Conservation (phyloP, 92 coral and sea anemone species). For the Siderastrea radians region DNA sequence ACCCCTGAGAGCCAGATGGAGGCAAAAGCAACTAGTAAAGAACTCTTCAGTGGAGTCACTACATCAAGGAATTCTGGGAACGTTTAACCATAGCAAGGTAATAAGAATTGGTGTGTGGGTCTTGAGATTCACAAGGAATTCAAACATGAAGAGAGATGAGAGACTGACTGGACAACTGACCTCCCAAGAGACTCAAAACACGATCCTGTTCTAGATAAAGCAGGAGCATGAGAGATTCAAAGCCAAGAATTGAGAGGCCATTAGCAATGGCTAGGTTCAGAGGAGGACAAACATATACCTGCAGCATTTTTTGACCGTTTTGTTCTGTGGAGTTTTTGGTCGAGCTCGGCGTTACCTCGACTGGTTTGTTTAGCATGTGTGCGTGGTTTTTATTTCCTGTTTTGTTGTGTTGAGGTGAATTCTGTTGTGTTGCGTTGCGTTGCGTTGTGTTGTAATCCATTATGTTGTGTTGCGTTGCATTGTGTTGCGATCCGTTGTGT, state of each 20-base stretch:
- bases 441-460: too few relatives aligned
- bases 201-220: constrained; percentile 27
- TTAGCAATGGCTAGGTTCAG: not conserved
- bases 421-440: too few relatives aligned
- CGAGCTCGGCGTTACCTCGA: too few relatives aligned
- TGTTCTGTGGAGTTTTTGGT: too few relatives aligned
- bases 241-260: not conserved
- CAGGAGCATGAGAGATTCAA: not conserved
- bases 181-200: constrained; percentile 18
- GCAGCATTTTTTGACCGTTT: too few relatives aligned
- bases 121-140: constrained; percentile 11
- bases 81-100: not conserved
- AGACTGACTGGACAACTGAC: constrained; percentile 18
- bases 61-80: constrained; percentile 22
- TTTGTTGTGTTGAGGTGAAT: too few relatives aligned
- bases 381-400: too few relatives aligned
- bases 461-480: too few relatives aligned
- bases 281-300: not conserved
- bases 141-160: constrained; percentile 4
- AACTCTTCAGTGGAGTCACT: not conserved
- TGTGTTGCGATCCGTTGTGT: too few relatives aligned
- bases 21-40: constrained; percentile 18
- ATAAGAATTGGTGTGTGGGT: constrained; percentile 18
- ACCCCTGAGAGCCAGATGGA: constrained; percentile 25
- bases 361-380: too few relatives aligned